These are phyloP conservation scores for Spisula solida DNA, from an alignment of 2,888 invertebrate genomes.

Conservation along the genomic window DNA sequence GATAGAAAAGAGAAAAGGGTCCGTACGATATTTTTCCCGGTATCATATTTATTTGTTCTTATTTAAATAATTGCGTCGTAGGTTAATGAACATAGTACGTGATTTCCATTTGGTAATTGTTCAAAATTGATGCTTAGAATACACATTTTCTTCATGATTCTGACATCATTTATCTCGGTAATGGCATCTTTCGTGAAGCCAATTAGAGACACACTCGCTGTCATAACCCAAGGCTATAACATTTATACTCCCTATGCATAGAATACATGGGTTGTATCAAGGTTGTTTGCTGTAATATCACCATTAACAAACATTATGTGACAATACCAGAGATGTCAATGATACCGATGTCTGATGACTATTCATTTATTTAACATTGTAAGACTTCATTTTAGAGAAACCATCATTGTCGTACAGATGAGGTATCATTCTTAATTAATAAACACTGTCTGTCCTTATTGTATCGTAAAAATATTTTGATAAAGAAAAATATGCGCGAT, in stretches of 20 bases:
- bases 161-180: neutral
- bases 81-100: neutral
- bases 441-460: no score
- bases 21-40: no score
- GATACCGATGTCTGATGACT: no score
- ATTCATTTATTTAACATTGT: no score
- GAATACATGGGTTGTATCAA: neutral
- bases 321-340: no score
- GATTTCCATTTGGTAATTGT: neutral
- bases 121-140: neutral
- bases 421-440: no score
- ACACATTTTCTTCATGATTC: neutral
- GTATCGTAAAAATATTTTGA: no score
- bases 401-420: no score
- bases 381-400: no score
- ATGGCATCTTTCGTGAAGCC: neutral
- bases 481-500: no score
- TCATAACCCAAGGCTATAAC: neutral
- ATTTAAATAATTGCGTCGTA: neutral
- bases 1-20: no score
- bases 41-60: no score
- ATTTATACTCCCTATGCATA: neutral
- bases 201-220: neutral
- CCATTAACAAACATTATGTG: neutral
- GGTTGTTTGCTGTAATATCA: neutral